These are phyloP conservation scores for Candidula unifasciata DNA, from an alignment of 2,888 invertebrate genomes.

Conservation along the genomic window DNA sequence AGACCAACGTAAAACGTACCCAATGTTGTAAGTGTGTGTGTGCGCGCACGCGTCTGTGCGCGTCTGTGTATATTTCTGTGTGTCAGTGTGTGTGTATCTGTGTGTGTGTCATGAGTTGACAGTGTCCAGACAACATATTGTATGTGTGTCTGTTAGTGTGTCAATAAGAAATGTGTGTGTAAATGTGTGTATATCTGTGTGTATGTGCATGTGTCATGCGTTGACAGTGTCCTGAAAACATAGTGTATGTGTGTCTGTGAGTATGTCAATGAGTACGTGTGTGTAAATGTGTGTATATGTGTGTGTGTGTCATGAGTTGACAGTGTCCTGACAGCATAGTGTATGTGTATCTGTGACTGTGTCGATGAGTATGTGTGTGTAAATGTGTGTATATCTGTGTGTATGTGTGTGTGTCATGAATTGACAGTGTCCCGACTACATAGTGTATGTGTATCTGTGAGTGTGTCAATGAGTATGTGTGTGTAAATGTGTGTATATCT, in stretches of 20 bases:
- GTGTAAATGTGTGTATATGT: not conserved
- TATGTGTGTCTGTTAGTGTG: too few species aligned
- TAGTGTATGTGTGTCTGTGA: not conserved
- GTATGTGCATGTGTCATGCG: not conserved
- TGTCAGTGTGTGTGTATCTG: too few species aligned
- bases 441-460: not conserved
- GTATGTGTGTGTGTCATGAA: not conserved
- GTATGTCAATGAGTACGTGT: not conserved
- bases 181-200: too few species aligned
- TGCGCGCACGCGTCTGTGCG: too few species aligned
- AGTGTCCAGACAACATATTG: too few species aligned
- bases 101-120: too few species aligned
- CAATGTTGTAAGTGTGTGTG: too few species aligned
- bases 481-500: not conserved
- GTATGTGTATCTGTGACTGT: not conserved
- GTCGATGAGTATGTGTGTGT: not conserved
- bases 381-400: not conserved
- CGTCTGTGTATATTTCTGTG: too few species aligned
- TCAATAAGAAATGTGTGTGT: too few species aligned
- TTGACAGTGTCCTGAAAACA: too few species aligned
- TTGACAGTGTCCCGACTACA: not conserved
- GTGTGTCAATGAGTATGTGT: not conserved
- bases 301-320: not conserved
- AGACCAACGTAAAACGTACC: too few species aligned
- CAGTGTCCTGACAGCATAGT: not conserved